These are phyloP conservation scores for Lasiommata megera DNA, from an alignment of 2,888 invertebrate species.

Conservation along the genomic window DNA sequence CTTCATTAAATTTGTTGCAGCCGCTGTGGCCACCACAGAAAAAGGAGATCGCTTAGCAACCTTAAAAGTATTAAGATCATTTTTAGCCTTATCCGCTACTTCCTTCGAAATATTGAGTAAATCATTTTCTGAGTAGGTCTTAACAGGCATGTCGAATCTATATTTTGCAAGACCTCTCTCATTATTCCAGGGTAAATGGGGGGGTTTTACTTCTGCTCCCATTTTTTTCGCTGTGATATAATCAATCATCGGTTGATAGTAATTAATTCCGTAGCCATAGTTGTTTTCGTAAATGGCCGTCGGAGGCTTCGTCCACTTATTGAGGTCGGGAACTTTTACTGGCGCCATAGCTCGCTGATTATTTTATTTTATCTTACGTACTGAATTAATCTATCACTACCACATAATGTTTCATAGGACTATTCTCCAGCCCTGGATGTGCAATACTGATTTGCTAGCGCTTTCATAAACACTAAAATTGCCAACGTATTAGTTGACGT, in stretches of 20 bases:
- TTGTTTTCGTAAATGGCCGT: slow-evolving; percentile 89
- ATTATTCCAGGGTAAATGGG: slow-evolving; percentile 88
- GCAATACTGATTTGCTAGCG: slow-evolving; percentile 63
- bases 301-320: slow-evolving; percentile 80
- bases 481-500: slow-evolving; percentile 60
- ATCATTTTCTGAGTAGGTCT: slow-evolving; percentile 85
- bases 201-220: slow-evolving; percentile 64
- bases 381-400: slow-evolving; percentile 46
- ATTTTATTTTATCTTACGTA: slow-evolving; percentile 36
- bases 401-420: slow-evolving; percentile 54
- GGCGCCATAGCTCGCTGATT: slow-evolving; percentile 53
- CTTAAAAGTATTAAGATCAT: slow-evolving; percentile 82
- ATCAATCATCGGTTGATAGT: slow-evolving; percentile 93
- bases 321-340: slow-evolving; percentile 66
- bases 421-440: slow-evolving; percentile 55
- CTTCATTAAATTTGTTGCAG: slow-evolving; percentile 83
- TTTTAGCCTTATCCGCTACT: slow-evolving; percentile 86
- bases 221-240: slow-evolving; percentile 87
- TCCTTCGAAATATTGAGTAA: slow-evolving; percentile 84
- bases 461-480: slow-evolving; percentile 53
- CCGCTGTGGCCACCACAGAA: slow-evolving; percentile 82
- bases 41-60: slow-evolving; percentile 83
- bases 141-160: slow-evolving; percentile 83
- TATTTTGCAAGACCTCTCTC: slow-evolving; percentile 86
- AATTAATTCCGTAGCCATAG: slow-evolving; percentile 91